Evolutionary conservation across 2,888 invertebrate species (phyloP).

Genomic region (Drosophila greeni): DNA sequence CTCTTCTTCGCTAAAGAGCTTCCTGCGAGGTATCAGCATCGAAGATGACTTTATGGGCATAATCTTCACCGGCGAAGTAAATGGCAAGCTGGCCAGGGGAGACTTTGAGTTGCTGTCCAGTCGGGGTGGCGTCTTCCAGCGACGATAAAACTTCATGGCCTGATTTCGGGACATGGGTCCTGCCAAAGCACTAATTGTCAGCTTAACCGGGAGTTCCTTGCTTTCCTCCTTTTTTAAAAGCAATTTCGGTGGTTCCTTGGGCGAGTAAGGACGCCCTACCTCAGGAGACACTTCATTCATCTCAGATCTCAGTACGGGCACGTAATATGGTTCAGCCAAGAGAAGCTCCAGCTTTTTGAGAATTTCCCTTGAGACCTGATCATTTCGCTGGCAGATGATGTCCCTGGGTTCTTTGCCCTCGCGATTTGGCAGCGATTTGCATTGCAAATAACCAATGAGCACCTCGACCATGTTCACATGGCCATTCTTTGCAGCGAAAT

Average conservation of each 20-base stretch:
- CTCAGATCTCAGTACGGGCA: constrained; percentile 90
- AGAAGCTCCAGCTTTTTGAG: constrained; percentile 82
- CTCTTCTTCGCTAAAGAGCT: constrained; percentile 51
- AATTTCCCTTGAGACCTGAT: constrained; percentile 74
- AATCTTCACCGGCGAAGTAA: constrained; percentile 65
- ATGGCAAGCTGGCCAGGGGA: constrained; percentile 32
- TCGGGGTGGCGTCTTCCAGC: constrained; percentile 91
- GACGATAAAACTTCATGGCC: constrained; percentile 85
- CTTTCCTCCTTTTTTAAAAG: constrained; percentile 74
- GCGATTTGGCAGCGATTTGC: constrained; percentile 87
- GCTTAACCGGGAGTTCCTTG: constrained; percentile 84
- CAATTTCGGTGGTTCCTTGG: constrained; percentile 84
- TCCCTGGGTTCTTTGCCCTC: constrained; percentile 86
- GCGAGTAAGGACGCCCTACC: constrained; percentile 89
- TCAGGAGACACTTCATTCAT: constrained; percentile 87
- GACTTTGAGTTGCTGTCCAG: constrained; percentile 55
- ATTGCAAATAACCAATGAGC: constrained; percentile 89
- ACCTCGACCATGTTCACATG: constrained; percentile 87
- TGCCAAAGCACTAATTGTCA: constrained; percentile 91
- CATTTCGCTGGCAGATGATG: constrained; percentile 87
- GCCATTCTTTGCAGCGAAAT: constrained; percentile 95
- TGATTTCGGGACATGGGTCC: constrained; percentile 92
- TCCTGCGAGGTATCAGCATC: too few relatives aligned
- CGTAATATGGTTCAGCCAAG: constrained; percentile 88
- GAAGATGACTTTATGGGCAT: too few relatives aligned